These are phyloP conservation scores for Zoanthus solanderi DNA, from an alignment of 92 coral and sea anemone genomes.

Conservation along the genomic window DNA sequence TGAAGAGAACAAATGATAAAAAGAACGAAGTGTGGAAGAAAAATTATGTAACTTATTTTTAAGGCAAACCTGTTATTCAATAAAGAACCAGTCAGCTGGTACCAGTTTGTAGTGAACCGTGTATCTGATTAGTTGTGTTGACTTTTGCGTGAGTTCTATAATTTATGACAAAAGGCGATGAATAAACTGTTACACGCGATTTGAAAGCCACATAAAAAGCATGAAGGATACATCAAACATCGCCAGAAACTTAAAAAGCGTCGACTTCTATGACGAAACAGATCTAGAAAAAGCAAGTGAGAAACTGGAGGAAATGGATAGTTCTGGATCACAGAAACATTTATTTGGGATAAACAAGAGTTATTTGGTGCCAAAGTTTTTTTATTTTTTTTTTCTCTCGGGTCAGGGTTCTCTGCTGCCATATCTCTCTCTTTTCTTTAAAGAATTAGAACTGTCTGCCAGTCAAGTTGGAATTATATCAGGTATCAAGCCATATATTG, in stretches of 20 bases:
- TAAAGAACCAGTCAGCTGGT: not conserved
- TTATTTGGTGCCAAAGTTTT: constrained; percentile 81
- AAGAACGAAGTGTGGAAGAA: no score
- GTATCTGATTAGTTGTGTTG: constrained; percentile 14
- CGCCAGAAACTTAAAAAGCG: not conserved
- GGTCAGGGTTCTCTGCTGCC: constrained; percentile 92
- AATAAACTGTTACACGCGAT: constrained; percentile 8
- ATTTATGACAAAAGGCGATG: constrained; percentile 12
- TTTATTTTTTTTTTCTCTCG: constrained; percentile 83
- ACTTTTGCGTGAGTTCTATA: constrained; percentile 39
- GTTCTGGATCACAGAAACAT: constrained; percentile 14
- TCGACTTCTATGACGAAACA: constrained; percentile 7
- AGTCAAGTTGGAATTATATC: constrained; percentile 85
- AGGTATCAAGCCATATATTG: constrained; percentile 89
- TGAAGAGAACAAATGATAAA: no score
- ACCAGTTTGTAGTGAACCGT: constrained; percentile 8
- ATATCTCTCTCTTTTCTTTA: constrained; percentile 79
- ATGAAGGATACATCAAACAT: constrained; percentile 4
- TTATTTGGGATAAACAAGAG: constrained; percentile 68
- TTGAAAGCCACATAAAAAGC: not conserved
- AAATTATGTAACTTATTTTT: no score
- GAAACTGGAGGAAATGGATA: not conserved
- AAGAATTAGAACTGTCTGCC: constrained; percentile 87
- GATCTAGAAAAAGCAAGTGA: constrained; percentile 27
- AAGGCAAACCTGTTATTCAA: not conserved